Evolutionary conservation across 2,113 vertebrate species (phyloP).

Genomic region (Hydrochoerus hydrochaeris): DNA sequence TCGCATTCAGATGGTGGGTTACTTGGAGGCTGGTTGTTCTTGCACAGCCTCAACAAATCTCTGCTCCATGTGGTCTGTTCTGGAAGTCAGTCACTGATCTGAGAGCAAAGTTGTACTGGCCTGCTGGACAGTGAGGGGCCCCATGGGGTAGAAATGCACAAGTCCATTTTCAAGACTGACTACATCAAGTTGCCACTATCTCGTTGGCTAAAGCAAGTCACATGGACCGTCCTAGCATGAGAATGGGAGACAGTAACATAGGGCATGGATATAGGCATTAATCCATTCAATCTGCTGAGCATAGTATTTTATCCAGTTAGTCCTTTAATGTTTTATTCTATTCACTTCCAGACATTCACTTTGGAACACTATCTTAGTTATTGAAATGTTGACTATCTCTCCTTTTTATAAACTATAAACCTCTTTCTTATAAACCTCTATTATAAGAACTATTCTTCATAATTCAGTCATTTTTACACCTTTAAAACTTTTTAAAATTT

Average conservation of each 20-base stretch:
- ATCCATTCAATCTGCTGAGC: not conserved
- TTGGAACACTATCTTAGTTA: not conserved
- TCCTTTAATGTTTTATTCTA: not conserved
- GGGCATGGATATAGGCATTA: not conserved
- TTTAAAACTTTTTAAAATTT: not conserved
- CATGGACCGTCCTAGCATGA: not conserved
- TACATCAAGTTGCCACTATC: not conserved
- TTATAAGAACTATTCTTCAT: not conserved
- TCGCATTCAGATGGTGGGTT: not conserved
- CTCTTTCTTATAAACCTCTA: not conserved
- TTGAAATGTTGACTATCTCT: not conserved
- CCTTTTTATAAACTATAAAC: not conserved
- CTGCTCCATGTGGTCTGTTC: not conserved
- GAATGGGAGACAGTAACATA: not conserved
- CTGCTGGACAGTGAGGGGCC: not conserved
- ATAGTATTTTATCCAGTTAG: not conserved
- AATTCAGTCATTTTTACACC: not conserved
- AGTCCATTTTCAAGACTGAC: not conserved
- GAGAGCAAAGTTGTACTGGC: not conserved
- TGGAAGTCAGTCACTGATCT: not conserved
- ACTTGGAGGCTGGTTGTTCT: not conserved
- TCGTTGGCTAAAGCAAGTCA: not conserved
- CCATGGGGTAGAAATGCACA: not conserved
- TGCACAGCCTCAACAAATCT: not conserved
- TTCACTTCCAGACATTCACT: not conserved